These are phyloP conservation scores for Lasioglossum vierecki DNA, from an alignment of 2,888 invertebrate species.

Conservation along the genomic window DNA sequence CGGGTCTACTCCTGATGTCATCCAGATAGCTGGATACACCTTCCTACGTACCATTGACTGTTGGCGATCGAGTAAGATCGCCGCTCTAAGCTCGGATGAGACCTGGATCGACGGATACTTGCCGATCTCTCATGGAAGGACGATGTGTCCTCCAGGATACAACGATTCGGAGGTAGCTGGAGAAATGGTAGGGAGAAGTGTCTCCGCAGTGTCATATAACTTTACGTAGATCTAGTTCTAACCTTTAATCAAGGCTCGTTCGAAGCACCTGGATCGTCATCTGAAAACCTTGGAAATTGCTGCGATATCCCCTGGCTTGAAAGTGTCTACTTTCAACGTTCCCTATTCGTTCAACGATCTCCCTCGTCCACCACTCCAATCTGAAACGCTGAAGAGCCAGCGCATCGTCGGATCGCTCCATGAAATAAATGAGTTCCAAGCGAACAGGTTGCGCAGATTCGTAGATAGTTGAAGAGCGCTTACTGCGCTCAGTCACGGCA, in stretches of 20 bases:
- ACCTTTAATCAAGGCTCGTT: neutral
- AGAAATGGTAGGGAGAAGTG: neutral
- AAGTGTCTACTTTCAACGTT: neutral
- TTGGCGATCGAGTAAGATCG: neutral
- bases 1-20: conserved; percentile 17
- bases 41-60: conserved; percentile 11
- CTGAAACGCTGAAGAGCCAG: neutral
- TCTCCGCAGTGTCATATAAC: neutral
- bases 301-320: neutral
- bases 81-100: neutral
- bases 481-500: conserved; percentile 1
- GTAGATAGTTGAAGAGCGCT: neutral
- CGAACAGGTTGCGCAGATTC: neutral
- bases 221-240: neutral
- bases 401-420: neutral
- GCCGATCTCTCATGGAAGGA: neutral
- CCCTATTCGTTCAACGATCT: neutral
- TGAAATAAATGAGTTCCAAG: neutral
- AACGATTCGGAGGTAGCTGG: neutral
- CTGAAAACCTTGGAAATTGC: neutral
- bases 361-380: neutral
- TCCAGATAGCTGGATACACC: conserved; percentile 6
- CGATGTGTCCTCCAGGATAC: neutral
- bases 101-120: neutral
- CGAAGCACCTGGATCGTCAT: neutral